These are phyloP conservation scores for Epinephelus lanceolatus DNA, from an alignment of 2,113 vertebrate genomes.

Conservation along the genomic window DNA sequence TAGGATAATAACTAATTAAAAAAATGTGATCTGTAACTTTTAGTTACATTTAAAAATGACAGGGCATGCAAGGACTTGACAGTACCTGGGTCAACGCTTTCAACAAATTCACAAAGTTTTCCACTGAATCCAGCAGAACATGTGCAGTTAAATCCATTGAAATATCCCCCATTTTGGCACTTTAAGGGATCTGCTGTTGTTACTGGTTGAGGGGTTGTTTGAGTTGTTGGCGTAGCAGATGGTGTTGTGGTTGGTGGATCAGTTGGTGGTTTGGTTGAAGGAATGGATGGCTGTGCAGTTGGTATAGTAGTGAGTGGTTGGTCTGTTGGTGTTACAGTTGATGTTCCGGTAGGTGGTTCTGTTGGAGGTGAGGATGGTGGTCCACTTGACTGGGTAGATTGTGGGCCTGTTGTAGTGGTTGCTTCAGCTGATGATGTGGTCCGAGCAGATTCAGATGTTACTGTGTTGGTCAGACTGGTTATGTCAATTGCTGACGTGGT, in stretches of 20 bases:
- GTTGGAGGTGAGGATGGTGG: background rate
- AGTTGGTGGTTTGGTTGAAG: background rate
- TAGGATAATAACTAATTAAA: no score
- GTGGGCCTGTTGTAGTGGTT: background rate
- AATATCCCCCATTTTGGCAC: slow-evolving; percentile 29
- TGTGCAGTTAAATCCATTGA: background rate
- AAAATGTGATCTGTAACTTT: background rate
- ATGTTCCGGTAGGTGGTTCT: background rate
- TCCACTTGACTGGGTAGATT: background rate
- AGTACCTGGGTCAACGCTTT: background rate
- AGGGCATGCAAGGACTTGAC: background rate
- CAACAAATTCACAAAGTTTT: fast-evolving
- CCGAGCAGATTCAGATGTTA: background rate
- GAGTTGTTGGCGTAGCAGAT: background rate
- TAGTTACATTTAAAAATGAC: background rate
- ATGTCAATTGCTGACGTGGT: background rate
- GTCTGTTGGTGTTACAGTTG: background rate
- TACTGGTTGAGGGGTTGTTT: background rate
- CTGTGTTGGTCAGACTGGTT: background rate
- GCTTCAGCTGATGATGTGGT: background rate
- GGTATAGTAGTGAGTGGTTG: background rate
- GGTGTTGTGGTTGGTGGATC: background rate
- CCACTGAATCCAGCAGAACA: slow-evolving; percentile 17
- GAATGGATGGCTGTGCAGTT: background rate
- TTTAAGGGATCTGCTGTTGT: background rate